Percentiles rank a stretch among this genome's conserved stretches.
These are phyloP conservation scores for Acrocyrtus sp. DNA, from an alignment of 2,888 invertebrate species.

Conservation along the genomic window DNA sequence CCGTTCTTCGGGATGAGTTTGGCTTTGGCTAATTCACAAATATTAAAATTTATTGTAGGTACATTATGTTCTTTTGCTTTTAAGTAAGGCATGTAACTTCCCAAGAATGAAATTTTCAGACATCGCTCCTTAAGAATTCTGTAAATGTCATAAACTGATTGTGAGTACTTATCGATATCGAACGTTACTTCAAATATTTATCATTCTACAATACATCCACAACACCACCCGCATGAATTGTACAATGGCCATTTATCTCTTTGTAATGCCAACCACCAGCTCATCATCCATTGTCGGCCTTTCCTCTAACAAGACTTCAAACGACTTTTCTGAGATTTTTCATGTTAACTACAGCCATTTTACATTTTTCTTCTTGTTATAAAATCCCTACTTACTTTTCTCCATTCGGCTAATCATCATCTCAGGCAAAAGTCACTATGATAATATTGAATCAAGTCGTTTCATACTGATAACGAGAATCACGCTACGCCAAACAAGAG, in stretches of 20 bases:
- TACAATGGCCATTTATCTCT: background rate
- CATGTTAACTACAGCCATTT: conserved; percentile 6
- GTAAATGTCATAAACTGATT: too few relatives aligned
- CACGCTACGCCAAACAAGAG: conserved; percentile 19
- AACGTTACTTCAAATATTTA: too few relatives aligned
- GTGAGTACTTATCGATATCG: too few relatives aligned
- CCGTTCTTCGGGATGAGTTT: too few relatives aligned
- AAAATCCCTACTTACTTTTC: too few relatives aligned
- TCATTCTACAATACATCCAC: too few relatives aligned
- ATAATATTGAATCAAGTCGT: conserved; percentile 14
- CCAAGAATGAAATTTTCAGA: too few relatives aligned
- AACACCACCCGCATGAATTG: background rate
- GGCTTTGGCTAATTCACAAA: too few relatives aligned
- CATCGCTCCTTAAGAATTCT: too few relatives aligned
- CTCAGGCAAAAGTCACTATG: background rate
- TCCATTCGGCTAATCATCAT: background rate
- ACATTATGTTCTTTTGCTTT: too few relatives aligned
- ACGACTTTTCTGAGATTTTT: conserved; percentile 5
- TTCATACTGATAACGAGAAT: conserved; percentile 45
- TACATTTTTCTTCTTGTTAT: background rate
- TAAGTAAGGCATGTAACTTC: too few relatives aligned
- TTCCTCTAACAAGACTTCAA: conserved; percentile 1
- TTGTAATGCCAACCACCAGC: background rate
- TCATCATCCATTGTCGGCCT: conserved; percentile 1
- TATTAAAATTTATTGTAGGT: too few relatives aligned